phyloP scores from a whole-genome alignment of 2,113 vertebrate species.

The Desmodus rotundus region DNA sequence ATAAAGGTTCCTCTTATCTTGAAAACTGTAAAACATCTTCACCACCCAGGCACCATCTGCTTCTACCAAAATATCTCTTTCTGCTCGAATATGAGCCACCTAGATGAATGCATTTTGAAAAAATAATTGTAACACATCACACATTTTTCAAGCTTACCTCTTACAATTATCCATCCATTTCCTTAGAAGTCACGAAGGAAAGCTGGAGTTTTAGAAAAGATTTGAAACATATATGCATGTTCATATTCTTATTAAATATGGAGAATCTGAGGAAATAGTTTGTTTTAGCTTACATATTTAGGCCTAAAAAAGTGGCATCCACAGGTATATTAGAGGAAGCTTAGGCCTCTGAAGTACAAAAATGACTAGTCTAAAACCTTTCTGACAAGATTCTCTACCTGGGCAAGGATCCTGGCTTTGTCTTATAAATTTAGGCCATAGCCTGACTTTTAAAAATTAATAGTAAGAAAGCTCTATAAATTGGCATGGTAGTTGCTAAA shows the following conservation, averaged over 20 bases:
- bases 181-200: neutral
- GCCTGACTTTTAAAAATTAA: neutral
- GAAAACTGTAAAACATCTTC: slow-evolving; percentile 99
- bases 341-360: neutral
- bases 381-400: neutral
- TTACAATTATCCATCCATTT: neutral
- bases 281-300: neutral
- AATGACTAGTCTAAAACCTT: neutral
- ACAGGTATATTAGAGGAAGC: neutral
- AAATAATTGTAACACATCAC: slow-evolving; percentile 16
- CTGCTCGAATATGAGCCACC: slow-evolving; percentile 97
- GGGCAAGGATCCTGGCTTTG: neutral
- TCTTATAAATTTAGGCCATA: neutral
- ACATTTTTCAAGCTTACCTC: neutral
- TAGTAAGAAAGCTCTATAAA: neutral
- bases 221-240: neutral
- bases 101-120: slow-evolving; percentile 66
- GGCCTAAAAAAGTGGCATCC: neutral
- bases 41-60: slow-evolving; percentile 98
- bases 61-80: slow-evolving; percentile 97
- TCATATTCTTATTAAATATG: neutral
- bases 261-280: neutral
- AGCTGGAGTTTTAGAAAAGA: neutral
- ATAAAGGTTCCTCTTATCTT: slow-evolving; percentile 98
- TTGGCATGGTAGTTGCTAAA: neutral